Conservation (phyloP, 64 coral and sea anemone genomes). For the Hydrozoanthus tunicans region DNA sequence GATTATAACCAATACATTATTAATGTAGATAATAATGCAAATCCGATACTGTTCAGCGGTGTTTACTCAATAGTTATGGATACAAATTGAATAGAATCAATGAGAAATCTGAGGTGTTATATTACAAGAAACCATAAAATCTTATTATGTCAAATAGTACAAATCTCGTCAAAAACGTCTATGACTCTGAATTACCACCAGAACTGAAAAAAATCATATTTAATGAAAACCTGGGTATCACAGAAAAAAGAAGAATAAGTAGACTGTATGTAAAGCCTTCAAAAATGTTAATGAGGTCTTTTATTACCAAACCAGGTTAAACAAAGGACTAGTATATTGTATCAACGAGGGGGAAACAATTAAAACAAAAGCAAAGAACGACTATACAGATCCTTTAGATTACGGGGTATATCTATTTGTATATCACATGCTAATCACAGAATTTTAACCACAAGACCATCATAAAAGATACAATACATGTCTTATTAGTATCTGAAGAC, state of each 20-base stretch:
- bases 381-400: background rate
- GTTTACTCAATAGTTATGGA: background rate
- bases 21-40: background rate
- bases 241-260: slow-evolving; percentile 49
- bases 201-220: slow-evolving; percentile 36
- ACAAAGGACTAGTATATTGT: slow-evolving; percentile 8
- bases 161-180: background rate
- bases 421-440: background rate
- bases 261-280: slow-evolving; percentile 10
- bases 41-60: background rate
- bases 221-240: slow-evolving; percentile 22
- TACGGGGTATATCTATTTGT: background rate
- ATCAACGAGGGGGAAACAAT: slow-evolving; percentile 41
- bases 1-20: slow-evolving; percentile 42
- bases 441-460: background rate
- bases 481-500: slow-evolving; percentile 21
- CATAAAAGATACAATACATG: slow-evolving; percentile 12
- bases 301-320: slow-evolving; percentile 47
- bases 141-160: background rate
- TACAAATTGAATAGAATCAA: slow-evolving; percentile 36
- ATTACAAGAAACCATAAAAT: background rate
- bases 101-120: background rate
- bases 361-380: background rate
- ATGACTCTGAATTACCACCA: background rate
- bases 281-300: slow-evolving; percentile 52